A percentile compares a stretch with the other conserved stretches of the same genome.
These are phyloP conservation scores for Struthio camelus DNA, from an alignment of 2,113 vertebrate species.

Conservation along the genomic window DNA sequence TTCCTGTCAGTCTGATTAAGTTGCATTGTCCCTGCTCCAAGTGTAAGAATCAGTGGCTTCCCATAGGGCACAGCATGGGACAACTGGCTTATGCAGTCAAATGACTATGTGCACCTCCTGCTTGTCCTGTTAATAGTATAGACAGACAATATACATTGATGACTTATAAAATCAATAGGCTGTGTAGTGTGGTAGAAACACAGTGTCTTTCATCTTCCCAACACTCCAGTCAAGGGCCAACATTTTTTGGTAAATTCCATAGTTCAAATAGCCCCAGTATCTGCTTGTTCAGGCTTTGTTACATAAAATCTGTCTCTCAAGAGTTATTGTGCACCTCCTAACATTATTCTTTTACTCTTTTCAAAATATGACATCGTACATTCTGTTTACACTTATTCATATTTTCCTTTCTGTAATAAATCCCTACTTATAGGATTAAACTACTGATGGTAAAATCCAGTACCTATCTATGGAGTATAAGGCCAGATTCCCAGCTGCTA, in stretches of 20 bases:
- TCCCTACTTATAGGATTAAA: not conserved
- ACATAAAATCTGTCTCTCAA: not conserved
- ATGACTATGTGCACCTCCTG: constrained; percentile 70
- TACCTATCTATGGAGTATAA: not conserved
- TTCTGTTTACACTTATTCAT: not conserved
- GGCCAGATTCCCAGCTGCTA: not conserved
- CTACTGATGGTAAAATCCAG: not conserved
- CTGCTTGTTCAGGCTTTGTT: not conserved
- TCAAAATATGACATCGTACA: not conserved
- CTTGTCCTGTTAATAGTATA: constrained; percentile 66
- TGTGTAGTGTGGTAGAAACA: constrained; percentile 34
- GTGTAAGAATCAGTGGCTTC: constrained; percentile 84
- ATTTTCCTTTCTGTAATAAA: not conserved
- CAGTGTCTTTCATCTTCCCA: not conserved
- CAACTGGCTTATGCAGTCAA: constrained; percentile 69
- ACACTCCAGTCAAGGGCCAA: constrained; percentile 19
- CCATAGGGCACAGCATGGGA: constrained; percentile 85
- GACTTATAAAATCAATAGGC: constrained; percentile 76
- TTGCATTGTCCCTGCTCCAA: constrained; percentile 86
- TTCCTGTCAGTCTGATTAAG: constrained; percentile 89
- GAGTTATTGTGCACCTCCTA: not conserved
- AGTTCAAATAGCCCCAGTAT: rapidly evolving
- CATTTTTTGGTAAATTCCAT: not conserved
- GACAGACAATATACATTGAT: constrained; percentile 72
- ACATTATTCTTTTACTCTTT: not conserved